phyloP scores from a whole-genome alignment of 2,113 vertebrate species.

The Alligator mississippiensis region DNA sequence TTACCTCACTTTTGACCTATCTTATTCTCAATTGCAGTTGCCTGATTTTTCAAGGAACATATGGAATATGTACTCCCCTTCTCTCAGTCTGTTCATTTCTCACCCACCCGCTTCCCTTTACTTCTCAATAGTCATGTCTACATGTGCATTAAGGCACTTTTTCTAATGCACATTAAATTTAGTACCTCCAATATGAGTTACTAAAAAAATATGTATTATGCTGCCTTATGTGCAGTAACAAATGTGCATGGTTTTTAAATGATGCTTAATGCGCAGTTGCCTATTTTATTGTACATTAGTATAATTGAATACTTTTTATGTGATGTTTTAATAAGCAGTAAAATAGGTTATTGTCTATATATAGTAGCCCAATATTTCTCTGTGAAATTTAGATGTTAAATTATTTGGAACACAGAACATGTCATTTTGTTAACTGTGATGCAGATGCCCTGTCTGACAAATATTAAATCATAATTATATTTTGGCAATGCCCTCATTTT shows the following conservation, averaged over 20 bases:
- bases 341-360: too few species aligned
- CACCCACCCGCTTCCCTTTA: background rate
- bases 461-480: background rate
- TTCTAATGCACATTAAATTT: too few species aligned
- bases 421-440: background rate
- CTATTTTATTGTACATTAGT: too few species aligned
- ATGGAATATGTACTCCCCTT: background rate
- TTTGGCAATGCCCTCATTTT: background rate
- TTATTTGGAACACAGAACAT: background rate
- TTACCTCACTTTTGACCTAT: too few species aligned
- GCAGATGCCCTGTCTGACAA: background rate
- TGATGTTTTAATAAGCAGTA: too few species aligned
- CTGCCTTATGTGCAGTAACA: too few species aligned
- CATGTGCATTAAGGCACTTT: too few species aligned
- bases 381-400: background rate
- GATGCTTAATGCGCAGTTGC: too few species aligned
- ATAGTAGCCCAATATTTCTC: background rate
- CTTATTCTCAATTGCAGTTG: background rate
- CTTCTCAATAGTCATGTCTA: background rate
- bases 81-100: background rate
- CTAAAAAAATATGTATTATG: too few species aligned
- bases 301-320: too few species aligned
- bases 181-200: too few species aligned
- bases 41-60: background rate
- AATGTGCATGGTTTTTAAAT: too few species aligned